Base-by-base conservation (phyloP, 2,797 vertebrate species). In the Pagetopsis macropterus region DNA sequence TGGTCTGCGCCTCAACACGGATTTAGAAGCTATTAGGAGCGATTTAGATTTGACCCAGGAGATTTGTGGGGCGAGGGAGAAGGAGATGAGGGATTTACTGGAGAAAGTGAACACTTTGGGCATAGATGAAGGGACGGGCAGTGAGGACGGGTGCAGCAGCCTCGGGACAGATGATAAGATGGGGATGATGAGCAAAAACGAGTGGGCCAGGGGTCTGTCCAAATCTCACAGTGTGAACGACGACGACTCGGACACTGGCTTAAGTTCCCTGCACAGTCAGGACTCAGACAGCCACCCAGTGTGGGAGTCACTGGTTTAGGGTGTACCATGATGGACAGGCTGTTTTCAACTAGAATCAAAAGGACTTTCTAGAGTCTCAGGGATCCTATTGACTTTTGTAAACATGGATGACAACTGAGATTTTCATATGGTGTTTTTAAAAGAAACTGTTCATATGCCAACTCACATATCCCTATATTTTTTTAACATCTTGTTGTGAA, bases 181-280 rank as follows among this genome's bases (percentile, higher is more conserved):
- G 10, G 80, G 62, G 61, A 65, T 72, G 75, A 65, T 78, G 60
- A 77, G 83, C 74, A 74, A 82, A 61, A 78, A 79, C 3, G 93
- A 91, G 74, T 98, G 97, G 96, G 94, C 92, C 43, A 86, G 94
- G 51, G 94, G 94, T 58, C 84, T 94, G 67, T 93, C 94, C 16
- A 96, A 96, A 85, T 92, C 84, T 60, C 92, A 94, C 51, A 89
- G 89, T 10, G 93, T 88, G 37, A 95, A 96, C 73, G 97, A 96
- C 46, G 97, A 99, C 78, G 98, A 99, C 81, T 99, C 98, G 17
- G 98, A 99, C 85, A 99, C 98, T 0, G 98, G 98, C 9, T 91
- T 98, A 78, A 99, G 97, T 72, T 99, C 97, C 37, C 96, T 99
- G 96, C 97, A 99, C 93, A 99, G 98, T 72, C 98, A 98, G 89